Percentiles rank a stretch among this genome's conserved stretches.
Evolutionary conservation across 92 coral and sea anemone species (phyloP).

Genomic region (Epizoanthus rinbou): DNA sequence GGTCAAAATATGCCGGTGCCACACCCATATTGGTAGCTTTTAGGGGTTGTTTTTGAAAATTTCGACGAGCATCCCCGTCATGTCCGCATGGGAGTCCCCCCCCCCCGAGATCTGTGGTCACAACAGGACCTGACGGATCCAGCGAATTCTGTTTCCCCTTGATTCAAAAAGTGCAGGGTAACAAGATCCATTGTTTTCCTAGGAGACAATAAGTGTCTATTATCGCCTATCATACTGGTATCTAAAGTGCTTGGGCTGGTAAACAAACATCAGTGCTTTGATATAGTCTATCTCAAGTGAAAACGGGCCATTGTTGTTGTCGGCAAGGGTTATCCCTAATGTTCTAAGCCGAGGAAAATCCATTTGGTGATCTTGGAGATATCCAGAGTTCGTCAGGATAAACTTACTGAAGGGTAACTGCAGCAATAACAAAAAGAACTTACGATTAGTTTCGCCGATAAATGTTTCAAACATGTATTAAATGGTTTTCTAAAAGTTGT

Average conservation of each 20-base stretch:
- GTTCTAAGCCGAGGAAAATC: conserved; percentile 91
- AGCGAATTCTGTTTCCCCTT: too few relatives aligned
- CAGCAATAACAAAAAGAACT: not conserved
- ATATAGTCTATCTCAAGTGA: conserved; percentile 91
- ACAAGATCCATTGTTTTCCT: not conserved
- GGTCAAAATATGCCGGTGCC: too few relatives aligned
- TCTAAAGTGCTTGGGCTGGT: conserved; percentile 90
- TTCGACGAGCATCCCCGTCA: too few relatives aligned
- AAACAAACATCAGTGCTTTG: conserved; percentile 77
- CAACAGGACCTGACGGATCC: too few relatives aligned
- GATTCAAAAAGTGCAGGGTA: too few relatives aligned
- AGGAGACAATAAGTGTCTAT: not conserved
- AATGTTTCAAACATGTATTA: too few relatives aligned
- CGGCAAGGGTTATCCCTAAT: conserved; percentile 90
- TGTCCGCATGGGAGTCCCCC: too few relatives aligned
- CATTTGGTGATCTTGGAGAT: conserved; percentile 97
- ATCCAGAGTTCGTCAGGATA: conserved; percentile 93
- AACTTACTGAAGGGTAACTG: conserved; percentile 98
- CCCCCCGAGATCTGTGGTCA: too few relatives aligned
- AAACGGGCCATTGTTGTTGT: conserved; percentile 88
- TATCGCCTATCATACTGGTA: conserved; percentile 66
- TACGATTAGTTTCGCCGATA: not conserved
- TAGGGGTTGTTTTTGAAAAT: too few relatives aligned
- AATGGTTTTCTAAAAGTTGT: too few relatives aligned
- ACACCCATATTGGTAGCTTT: too few relatives aligned